Base-by-base conservation (phyloP, 1,140 invertebrate genomes). In the Cydia splendana region DNA sequence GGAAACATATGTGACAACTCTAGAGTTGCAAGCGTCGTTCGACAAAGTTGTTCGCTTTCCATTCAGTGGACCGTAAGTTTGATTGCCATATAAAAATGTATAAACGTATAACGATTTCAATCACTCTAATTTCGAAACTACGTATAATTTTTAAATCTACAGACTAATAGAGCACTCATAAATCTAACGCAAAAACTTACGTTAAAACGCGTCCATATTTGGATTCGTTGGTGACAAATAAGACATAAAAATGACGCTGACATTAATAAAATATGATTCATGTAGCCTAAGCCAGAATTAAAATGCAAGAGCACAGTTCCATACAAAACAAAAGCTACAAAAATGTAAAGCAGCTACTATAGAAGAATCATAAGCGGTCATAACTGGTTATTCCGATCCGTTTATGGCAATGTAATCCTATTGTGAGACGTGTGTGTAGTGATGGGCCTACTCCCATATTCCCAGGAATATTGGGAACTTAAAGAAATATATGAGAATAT, bases 401-500 rank as follows among this genome's bases (percentile, higher is more conserved):
- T 93, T 90, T 92, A 93, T 87, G 90, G 91, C 79, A 74, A 84
- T 88, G 88, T 90, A 86, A 91, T 93, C 91, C 91, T 93, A 93
- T 93, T 93, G 89, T 93, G 79, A 80, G 82, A 84, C 82, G 82
- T 76, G 82, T 77, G 77, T 79, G 76, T 76, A 74, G 75, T 45
- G 73, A 75, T 71, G 78, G 57, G 57, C 6, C 10, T 62, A n/a
- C 57, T 10, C 4, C 12, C 13, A 24, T 62, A 24, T 62, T 62
- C 57, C 57, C 57, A 20, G 53, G 57, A 62, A 18, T 62, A 12
- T 62, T 82, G 12, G 18, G 20, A 7, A 62, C 7, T 62, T 12
- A n/a, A 1, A 24, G n/a, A 18, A 10, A n/a, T 53, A 53, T 12
- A 18, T 6, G 51, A 4, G 51, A 53, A 53, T 53, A 53, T n/a